Base-by-base conservation (phyloP, 2,888 invertebrate genomes). In the Nomada lathburiana region DNA sequence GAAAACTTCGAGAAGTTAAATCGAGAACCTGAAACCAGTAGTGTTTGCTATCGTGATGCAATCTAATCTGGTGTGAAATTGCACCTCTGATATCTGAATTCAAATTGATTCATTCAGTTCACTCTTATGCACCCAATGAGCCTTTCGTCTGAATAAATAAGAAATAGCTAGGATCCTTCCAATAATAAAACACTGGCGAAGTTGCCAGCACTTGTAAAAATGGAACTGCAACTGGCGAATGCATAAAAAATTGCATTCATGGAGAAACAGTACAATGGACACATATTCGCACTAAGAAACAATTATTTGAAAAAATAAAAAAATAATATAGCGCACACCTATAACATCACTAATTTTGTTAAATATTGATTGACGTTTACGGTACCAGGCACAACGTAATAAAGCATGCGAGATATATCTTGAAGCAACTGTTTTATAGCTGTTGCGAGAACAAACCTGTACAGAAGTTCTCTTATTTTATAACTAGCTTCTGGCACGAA, bases 1-100 rank as follows among this genome's bases (percentile, higher is more conserved):
- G 64, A 47, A 57, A 81, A 82, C 65, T 78, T 76, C n/a, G 59
- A 60, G 29, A 78, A 78, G 76, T 69, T 83, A 83, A 83, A 87
- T 78, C 77, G 78, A 78, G 81, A 80, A 79, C 67, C 26, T 16
- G 20, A 70, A 44, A 52, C 23, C 50, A 36, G 13, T 36, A 59
- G 52, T 55, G 52, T 71, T 77, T 55, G 64, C 60, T 76, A 82
- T 79, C 82, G 59, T 52, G 57, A 53, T 53, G 44, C 57, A 63
- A 85, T 76, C 55, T 67, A 78, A 78, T 70, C 63, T 47, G 29
- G 9, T 29, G 55, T 75, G 55, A 59, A 68, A 75, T 65, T 68
- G 50, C 68, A 47, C 44, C 59, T 44, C 26, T 23, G 26, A 26
- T 65, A 50, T 59, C 36, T 60, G 59, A 11, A 60, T 70, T 36